Base-by-base conservation (phyloP, 2,797 vertebrate species). In the Rachycentron canadum region DNA sequence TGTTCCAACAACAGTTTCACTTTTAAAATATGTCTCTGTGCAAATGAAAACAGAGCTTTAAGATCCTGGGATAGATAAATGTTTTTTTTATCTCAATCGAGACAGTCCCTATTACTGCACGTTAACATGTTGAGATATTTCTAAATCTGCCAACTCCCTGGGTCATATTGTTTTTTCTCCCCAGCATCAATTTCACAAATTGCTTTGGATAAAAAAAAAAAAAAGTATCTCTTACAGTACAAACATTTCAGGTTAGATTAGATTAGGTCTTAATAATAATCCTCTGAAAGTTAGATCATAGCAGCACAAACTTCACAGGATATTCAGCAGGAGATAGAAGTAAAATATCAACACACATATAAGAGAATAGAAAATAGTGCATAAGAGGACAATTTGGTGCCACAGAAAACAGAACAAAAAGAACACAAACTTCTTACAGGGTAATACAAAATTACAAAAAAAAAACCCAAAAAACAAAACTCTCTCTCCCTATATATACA, bases 161-260 rank as follows among this genome's bases (percentile, higher is more conserved):
- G 25, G 26, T 47, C 0, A 21, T 36, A 19, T 62, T 45, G n/a
- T n/a, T 28, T 74, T 72, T 65, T 63, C 50, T 74, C 3, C 60
- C 36, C 43, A 34, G 55, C 28, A 64, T 61, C 8, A 17, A 50
- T 65, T 57, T 72, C 14, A 64, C 41, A 47, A 32, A 67, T 40
- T 56, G 41, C 58, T 70, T 10, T 7, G 7, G 63, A n/a, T 14
- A 21, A n/a, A 45, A n/a, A 26, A 67, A 61, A 26, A 55, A 16
- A 38, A 50, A 59, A 38, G 36, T 28, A 41, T 25, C 13, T 56
- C 49, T 5, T 9, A 41, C 36, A 55, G 10, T 40, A 25, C 56
- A 67, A 68, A 60, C 21, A 73, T 7, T 23, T 5, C 61, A 81
- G 30, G 34, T 71, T 21, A 68, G 21, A 76, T 75, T 36, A 59